These are phyloP conservation scores for Indri indri DNA, from an alignment of 2,113 vertebrate genomes.

Conservation along the genomic window DNA sequence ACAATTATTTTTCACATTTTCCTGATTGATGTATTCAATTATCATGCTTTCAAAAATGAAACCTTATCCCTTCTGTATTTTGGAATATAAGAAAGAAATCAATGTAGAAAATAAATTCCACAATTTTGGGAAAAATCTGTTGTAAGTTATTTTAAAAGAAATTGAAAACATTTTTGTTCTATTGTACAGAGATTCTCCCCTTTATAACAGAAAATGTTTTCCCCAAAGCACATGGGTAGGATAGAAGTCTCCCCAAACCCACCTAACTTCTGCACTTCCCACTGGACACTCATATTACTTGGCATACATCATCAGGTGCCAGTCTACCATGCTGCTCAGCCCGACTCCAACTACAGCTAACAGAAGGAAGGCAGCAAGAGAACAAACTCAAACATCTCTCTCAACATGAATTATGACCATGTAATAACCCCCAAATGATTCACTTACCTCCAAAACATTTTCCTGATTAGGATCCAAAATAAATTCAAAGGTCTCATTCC, in stretches of 20 bases:
- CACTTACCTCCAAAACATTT: conserved; percentile 93
- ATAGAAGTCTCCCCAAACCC: not conserved
- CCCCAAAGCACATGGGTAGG: not conserved
- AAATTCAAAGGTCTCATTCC: conserved; percentile 96
- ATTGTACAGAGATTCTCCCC: not conserved
- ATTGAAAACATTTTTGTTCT: not conserved
- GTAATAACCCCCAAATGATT: not conserved
- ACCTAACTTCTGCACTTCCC: not conserved
- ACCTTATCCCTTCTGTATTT: not conserved
- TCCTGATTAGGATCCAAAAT: conserved; percentile 96
- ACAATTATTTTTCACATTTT: not conserved
- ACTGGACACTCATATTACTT: not conserved
- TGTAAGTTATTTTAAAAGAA: not conserved
- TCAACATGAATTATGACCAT: not conserved
- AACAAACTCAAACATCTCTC: not conserved
- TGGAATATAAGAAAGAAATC: conserved; percentile 19
- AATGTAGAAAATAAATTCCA: not conserved
- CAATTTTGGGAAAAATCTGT: not conserved
- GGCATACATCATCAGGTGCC: not conserved
- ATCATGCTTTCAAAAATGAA: not conserved
- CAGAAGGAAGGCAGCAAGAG: not conserved
- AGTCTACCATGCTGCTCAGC: not conserved
- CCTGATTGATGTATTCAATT: not conserved
- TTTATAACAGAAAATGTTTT: not conserved
- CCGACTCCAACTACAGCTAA: not conserved